A percentile compares a stretch with the other conserved stretches of the same genome.
phyloP scores from a whole-genome alignment of 23 tunicate species.

The Styela plicata region DNA sequence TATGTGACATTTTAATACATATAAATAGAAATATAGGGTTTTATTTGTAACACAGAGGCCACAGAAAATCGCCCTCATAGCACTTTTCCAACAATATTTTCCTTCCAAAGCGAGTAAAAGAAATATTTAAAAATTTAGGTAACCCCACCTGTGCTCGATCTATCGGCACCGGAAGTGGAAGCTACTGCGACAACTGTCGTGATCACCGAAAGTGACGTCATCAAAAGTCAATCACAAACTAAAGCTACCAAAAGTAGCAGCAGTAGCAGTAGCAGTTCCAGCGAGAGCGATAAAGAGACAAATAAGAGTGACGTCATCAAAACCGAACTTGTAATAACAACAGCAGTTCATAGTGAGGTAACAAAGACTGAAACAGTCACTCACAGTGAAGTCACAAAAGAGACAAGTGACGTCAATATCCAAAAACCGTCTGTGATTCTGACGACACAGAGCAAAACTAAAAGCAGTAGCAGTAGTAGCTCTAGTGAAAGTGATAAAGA shows the following conservation, averaged over 20 bases:
- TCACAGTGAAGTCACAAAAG: not conserved
- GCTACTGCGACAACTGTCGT: too few species aligned
- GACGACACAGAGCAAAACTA: constrained; percentile 1
- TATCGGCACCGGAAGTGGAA: too few species aligned
- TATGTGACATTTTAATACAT: too few species aligned
- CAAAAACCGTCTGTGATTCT: not conserved
- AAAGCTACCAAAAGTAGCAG: not conserved
- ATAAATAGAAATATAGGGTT: too few species aligned
- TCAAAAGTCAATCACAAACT: not conserved
- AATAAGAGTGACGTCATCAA: constrained; percentile 2
- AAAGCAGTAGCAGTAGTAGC: not conserved
- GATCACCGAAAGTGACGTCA: not conserved
- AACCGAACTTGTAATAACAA: too few species aligned
- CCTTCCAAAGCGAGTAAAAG: too few species aligned
- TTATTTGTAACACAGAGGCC: too few species aligned
- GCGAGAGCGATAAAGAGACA: not conserved
- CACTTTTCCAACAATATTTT: too few species aligned
- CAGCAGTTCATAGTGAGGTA: not conserved
- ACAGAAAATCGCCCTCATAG: too few species aligned
- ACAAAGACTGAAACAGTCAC: not conserved
- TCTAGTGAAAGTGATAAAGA: not conserved
- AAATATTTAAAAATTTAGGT: too few species aligned
- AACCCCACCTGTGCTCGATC: too few species aligned
- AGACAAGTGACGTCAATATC: not conserved
- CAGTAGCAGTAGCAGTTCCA: constrained; percentile 13